These are phyloP conservation scores for Julus scanicus DNA, from an alignment of 2,888 invertebrate genomes.

Conservation along the genomic window DNA sequence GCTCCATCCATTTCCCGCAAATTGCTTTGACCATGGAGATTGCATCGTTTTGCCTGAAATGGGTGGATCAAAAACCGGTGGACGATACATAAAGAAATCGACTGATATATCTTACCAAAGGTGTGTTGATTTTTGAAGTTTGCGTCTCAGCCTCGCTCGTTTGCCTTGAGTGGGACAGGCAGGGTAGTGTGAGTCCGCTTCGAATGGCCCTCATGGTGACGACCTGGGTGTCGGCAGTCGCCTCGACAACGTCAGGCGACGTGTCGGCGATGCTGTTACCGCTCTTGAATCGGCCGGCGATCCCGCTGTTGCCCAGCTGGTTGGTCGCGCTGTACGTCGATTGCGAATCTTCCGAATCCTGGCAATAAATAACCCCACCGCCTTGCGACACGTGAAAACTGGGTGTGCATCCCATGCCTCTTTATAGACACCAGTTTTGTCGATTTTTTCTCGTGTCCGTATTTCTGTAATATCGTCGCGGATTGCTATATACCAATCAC, in stretches of 20 bases:
- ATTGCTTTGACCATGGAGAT: too few species aligned
- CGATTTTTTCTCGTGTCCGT: background rate
- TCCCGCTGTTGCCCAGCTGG: slow-evolving; percentile 4
- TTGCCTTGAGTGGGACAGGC: slow-evolving; percentile 19
- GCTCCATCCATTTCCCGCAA: too few species aligned
- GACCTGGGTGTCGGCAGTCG: background rate
- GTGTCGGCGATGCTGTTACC: background rate
- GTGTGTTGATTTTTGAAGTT: slow-evolving; percentile 19
- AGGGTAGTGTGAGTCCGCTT: slow-evolving; percentile 3
- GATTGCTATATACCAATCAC: too few species aligned
- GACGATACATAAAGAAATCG: too few species aligned
- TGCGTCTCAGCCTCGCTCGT: slow-evolving; percentile 48
- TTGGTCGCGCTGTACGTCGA: slow-evolving; percentile 45
- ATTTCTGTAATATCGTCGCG: background rate
- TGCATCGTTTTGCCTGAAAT: too few species aligned
- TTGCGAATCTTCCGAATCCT: slow-evolving; percentile 55
- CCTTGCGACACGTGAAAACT: slow-evolving; percentile 56
- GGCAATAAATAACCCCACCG: slow-evolving; percentile 54
- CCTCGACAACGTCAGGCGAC: slow-evolving; percentile 6
- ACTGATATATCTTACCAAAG: background rate
- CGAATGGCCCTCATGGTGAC: slow-evolving; percentile 50
- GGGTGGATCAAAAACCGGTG: too few species aligned
- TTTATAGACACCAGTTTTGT: background rate
- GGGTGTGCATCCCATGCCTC: slow-evolving; percentile 56
- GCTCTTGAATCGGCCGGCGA: slow-evolving; percentile 45